Conservation (phyloP, 2,797 vertebrate species). For the Manis javanica region DNA sequence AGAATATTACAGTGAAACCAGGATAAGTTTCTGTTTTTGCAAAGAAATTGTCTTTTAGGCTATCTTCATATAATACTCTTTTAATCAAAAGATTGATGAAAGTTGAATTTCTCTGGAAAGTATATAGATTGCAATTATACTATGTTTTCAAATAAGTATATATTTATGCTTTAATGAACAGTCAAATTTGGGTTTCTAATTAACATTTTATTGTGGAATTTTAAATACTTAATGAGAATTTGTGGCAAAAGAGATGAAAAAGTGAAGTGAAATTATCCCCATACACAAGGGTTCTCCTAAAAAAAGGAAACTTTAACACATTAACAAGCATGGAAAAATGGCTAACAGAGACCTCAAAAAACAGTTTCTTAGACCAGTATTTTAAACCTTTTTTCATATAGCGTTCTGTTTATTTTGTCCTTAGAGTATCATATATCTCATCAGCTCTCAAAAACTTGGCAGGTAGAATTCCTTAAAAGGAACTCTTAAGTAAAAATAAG, state of each 20-base stretch:
- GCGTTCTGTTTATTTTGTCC: background rate
- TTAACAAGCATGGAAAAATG: background rate
- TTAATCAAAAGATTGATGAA: background rate
- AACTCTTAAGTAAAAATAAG: background rate
- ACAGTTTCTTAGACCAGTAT: background rate
- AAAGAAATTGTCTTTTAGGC: background rate
- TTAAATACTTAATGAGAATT: background rate
- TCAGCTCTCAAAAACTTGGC: background rate
- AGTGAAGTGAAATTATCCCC: background rate
- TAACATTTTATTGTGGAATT: constrained; percentile 8
- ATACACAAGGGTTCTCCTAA: background rate
- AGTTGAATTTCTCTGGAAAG: background rate
- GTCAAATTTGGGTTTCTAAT: background rate
- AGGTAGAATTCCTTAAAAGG: background rate
- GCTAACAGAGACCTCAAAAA: background rate
- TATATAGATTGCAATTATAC: background rate
- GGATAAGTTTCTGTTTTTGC: background rate
- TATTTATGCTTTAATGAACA: background rate
- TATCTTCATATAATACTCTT: background rate
- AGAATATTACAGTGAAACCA: background rate
- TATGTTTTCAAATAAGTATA: background rate
- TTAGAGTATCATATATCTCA: background rate
- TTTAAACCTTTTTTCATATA: background rate
- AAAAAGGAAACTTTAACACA: background rate
- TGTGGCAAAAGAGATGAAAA: background rate